Base-by-base conservation (phyloP, 2,888 invertebrate species). In the Orthonevra nobilis region DNA sequence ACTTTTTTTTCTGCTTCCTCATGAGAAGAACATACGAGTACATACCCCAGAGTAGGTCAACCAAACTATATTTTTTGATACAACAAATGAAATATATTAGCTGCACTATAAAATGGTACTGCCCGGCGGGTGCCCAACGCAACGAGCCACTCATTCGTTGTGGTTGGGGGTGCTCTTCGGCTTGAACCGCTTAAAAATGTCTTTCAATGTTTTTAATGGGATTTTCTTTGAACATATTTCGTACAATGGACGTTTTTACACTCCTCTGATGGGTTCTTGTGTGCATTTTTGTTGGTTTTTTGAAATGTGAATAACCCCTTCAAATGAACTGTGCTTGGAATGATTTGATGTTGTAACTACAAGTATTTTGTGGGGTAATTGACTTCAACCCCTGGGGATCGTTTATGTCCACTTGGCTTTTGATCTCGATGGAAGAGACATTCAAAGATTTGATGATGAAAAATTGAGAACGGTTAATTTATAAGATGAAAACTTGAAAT, bases 191-290 rank as follows among this genome's bases (percentile, higher is more conserved):
- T 66, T 50, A 44, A 73, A 38, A 32, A 32, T n/a, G 23, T 61
- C 30, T 68, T 68, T 68, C 52, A 68, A 14, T 50, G 54, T 74
- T 68, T 70, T 68, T 61, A 68, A 74, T 74, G 46, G 44, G 60
- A 68, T 68, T 68, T 60, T 52, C 26, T 20, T 36, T 42, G 28
- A 20, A 19, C 20, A 12, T 2, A 12, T 34, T 32, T 15, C 14
- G 9, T 23, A 32, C 15, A 10, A 34, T 34, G 23, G 19, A 12
- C 10, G 7, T 66, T 19, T 52, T 36, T 60, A 60, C 40, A 46
- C 23, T 15, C 17, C 32, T 30, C 6, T 42, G 23, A 40, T 48
- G 60, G 34, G 42, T 19, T 69, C 34, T 42, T 32, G 28, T 10
- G 23, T 36, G 23, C 17, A n/a, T n/a, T n/a, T n/a, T 30, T 56